Evolutionary conservation across 1,140 invertebrate genomes (phyloP), one percentile per base, ranked within the genome.

Genomic region (Drosophila teissieri): DNA sequence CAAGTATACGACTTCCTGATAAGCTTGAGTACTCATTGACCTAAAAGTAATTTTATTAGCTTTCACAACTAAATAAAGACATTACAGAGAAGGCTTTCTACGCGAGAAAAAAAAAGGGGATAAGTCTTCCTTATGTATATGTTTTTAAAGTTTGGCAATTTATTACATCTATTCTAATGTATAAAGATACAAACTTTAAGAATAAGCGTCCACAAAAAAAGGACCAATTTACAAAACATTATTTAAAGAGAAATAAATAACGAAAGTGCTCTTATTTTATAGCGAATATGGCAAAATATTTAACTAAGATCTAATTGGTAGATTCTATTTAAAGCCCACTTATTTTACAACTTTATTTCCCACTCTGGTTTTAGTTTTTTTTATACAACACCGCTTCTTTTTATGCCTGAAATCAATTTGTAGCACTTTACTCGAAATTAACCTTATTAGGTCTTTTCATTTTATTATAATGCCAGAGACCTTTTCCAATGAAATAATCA

Each of bases 371-470:
- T 36, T 14, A 22, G 2, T 54, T 11, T 10, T 42, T 37, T 51
- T 39, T 7, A 40, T 24, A 12, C 44, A 22, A 46, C 15, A 24
- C 42, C 40, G 27, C 61, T 17, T 15, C 53, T 64, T 52, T 76
- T 73, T 60, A 39, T 68, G 80, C 55, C 45, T 49, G 40, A 78
- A 89, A 80, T 89, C 84, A 89, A 89, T 89, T 89, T 89, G 84
- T 89, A 89, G 77, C 73, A 89, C 80, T 84, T 89, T 80, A 62
- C 80, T 54, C 15, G 48, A 83, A 84, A 89, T 89, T 89, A 84
- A 83, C 73, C 70, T 78, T 83, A 83, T 74, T 85, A 67, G 55
- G 74, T 65, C 63, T 64, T 70, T 67, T 56, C 46, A 69, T 86
- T 86, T 69, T 62, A 57, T 73, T 60, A 51, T 62, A 48, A 81